Percentiles rank a stretch among this genome's conserved stretches.
Conservation (phyloP, 2,888 invertebrate genomes). For the Cryptocheilus praepositus region DNA sequence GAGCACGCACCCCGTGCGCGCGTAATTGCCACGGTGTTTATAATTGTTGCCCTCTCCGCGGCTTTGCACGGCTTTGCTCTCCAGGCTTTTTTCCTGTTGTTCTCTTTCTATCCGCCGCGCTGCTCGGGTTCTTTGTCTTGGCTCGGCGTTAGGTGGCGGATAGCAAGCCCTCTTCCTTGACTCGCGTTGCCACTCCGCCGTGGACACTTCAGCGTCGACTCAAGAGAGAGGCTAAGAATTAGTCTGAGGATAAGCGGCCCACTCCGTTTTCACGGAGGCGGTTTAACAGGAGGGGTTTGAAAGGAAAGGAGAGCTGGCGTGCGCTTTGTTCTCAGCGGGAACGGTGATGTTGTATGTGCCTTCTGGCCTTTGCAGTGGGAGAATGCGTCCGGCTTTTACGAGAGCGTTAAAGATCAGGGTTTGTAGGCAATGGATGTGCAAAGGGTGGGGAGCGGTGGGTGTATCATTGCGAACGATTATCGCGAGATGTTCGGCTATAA, state of each 20-base stretch:
- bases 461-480: no score
- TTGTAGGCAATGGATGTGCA: background rate
- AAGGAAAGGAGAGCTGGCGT: conserved; percentile 5
- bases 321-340: conserved; percentile 38
- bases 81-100: conserved; percentile 34
- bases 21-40: conserved; percentile 66
- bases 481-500: no score
- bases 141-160: no score
- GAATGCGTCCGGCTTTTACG: conserved; percentile 24
- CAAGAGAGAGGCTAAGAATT: conserved; percentile 53
- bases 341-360: conserved; percentile 25
- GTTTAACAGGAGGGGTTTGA: conserved; percentile 8
- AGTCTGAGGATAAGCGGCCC: conserved; percentile 50
- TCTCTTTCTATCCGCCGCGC: conserved; percentile 37
- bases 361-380: no score
- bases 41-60: conserved; percentile 62
- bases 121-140: conserved; percentile 17
- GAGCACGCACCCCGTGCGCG: conserved; percentile 50
- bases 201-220: conserved; percentile 39
- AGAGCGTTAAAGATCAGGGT: background rate
- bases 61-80: conserved; percentile 45
- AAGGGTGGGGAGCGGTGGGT: background rate
- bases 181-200: conserved; percentile 48
- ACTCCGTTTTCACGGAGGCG: conserved; percentile 6
- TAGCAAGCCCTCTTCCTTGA: no score